Evolutionary conservation across 2,797 vertebrate species (phyloP), one percentile per base, ranked within the genome.

Genomic region (Triplophysa bombifrons): DNA sequence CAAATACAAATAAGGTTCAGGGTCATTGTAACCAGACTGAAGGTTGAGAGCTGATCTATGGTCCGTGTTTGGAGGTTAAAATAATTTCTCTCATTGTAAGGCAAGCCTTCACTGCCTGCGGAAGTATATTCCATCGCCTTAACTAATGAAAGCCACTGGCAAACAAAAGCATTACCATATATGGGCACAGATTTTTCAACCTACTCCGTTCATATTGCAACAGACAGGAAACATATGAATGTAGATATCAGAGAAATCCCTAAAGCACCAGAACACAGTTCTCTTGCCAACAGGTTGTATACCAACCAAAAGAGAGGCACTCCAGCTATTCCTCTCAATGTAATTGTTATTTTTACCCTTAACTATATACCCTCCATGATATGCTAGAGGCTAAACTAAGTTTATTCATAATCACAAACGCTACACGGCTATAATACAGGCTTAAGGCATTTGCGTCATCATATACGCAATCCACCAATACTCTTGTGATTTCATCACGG

Each of bases 141-240:
- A 14, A 20, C 30, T 63, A 51, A 80, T 63, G 34, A 66, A 71
- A 83, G 61, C 61, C 50, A 56, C 19, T n/a, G 30, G 20, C 55
- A 73, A 84, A 80, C 46, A 22, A 22, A 46, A 63, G 55, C 58
- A 73, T 78, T 73, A 58, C 56, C 51, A 74, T 72, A 72, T 55
- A 78, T 46, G 71, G 81, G 41, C 41, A 41, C 79, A 64, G 63
- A 80, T 46, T 1, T 53, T 41, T 19, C n/a, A 30, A 20, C 55
- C 55, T 67, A 65, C 17, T 41, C 30, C 71, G 68, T 80, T 82
- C 44, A 30, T 64, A 65, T 72, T 80, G 25, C 78, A 34, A 53
- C 83, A 73, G 51, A 53, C 72, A 66, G 71, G 63, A 76, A 69
- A 25, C 80, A 46, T 20, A 73, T 72, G 65, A 83, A 81, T 78